phyloP scores from a whole-genome alignment of 2,797 vertebrate genomes.

The Heteromormyrus szaboi region DNA sequence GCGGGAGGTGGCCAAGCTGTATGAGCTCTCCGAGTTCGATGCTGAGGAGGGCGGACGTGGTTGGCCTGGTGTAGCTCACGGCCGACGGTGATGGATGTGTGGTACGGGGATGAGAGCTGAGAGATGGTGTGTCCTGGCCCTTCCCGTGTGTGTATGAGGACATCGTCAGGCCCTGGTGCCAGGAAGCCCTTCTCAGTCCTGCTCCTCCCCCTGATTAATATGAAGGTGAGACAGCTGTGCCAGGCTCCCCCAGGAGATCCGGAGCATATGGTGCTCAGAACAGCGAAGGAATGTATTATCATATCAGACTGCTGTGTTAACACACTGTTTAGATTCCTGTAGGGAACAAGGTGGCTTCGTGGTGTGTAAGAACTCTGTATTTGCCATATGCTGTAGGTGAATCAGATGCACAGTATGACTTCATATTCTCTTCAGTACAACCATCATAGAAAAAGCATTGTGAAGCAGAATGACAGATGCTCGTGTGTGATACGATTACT shows the following conservation, averaged over 20 bases:
- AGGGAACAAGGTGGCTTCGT: conserved; percentile 37
- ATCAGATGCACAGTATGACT: not conserved
- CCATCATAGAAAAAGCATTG: not conserved
- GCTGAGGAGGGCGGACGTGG: not conserved
- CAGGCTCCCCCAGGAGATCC: conserved; percentile 56
- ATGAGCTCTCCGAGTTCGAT: not conserved
- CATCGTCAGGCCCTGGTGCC: conserved; percentile 12
- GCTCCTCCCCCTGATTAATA: conserved; percentile 57
- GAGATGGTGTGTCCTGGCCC: conserved; percentile 34
- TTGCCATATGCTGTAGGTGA: not conserved
- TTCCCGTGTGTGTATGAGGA: conserved; percentile 14
- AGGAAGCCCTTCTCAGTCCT: conserved; percentile 18
- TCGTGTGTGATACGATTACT: not conserved
- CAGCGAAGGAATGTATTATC: conserved; percentile 59
- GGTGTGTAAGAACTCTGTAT: conserved; percentile 44
- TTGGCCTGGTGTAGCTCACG: not conserved
- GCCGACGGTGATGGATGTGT: conserved; percentile 45
- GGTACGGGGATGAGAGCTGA: conserved; percentile 34
- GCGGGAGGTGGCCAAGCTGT: not conserved
- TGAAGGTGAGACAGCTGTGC: conserved; percentile 60
- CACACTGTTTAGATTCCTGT: not conserved
- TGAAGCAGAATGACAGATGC: not conserved
- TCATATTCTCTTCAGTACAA: not conserved
- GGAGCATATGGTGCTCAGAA: conserved; percentile 58
- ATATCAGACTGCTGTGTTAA: conserved; percentile 56